phyloP scores from a whole-genome alignment of 37 sponge, comb jelly and placozoan genomes.

The Beroe forskalii region DNA sequence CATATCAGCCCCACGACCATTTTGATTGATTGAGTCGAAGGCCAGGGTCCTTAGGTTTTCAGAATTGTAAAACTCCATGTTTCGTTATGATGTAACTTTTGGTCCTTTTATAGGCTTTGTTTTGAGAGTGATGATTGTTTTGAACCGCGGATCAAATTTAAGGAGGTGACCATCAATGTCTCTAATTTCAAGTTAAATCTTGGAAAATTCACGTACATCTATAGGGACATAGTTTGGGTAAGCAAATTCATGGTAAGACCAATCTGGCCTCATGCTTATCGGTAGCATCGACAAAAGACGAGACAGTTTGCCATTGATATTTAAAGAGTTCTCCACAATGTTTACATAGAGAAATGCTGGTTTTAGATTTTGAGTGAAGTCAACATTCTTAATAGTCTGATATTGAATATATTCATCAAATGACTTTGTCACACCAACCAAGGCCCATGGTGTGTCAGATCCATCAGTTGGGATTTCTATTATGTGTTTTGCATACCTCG shows the following conservation, averaged over 20 bases:
- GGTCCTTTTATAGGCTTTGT: no score
- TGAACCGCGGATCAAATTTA: background rate
- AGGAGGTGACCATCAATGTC: background rate
- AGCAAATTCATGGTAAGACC: background rate
- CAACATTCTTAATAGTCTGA: background rate
- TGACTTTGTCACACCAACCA: background rate
- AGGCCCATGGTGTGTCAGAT: background rate
- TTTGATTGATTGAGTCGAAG: background rate
- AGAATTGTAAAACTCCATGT: slow-evolving; percentile 9
- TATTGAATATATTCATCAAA: background rate
- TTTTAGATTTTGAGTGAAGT: background rate
- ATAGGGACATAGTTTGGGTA: background rate
- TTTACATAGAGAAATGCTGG: background rate
- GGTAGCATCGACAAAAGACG: background rate
- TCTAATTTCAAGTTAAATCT: background rate
- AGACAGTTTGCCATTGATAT: no score
- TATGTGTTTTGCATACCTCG: background rate
- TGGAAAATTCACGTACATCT: slow-evolving; percentile 1
- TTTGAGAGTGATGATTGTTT: background rate
- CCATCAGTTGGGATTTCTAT: background rate
- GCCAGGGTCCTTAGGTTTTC: background rate
- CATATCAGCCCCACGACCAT: background rate
- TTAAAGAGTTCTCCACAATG: slow-evolving; percentile 35
- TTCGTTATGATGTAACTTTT: background rate
- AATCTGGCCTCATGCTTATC: background rate